These are phyloP conservation scores for Solea solea DNA, from an alignment of 2,113 vertebrate genomes.

Conservation along the genomic window DNA sequence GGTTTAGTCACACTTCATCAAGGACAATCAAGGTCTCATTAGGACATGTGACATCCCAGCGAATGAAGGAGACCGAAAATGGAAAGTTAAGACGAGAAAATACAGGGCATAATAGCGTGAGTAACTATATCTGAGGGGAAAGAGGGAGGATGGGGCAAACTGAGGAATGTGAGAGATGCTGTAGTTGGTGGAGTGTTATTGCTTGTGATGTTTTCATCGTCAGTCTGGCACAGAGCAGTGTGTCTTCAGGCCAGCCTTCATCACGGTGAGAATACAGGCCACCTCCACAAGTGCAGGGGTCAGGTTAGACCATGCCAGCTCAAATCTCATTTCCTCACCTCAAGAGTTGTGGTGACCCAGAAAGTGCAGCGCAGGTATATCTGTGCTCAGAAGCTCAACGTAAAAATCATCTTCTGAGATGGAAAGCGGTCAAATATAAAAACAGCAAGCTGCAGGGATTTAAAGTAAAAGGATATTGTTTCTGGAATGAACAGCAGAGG, in stretches of 20 bases:
- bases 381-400: constrained; percentile 21
- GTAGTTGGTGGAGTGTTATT: constrained; percentile 37
- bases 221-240: constrained; percentile 27
- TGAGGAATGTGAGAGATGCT: constrained; percentile 6
- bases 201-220: constrained; percentile 49
- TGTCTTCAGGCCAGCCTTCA: constrained; percentile 34
- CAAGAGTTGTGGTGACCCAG: constrained; percentile 6
- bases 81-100: no score
- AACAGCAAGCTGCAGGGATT: not conserved
- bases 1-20: no score
- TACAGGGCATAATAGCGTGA: no score
- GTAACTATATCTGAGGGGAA: not conserved
- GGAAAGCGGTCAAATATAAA: not conserved
- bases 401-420: not conserved
- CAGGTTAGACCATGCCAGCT: constrained; percentile 46
- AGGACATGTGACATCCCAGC: no score
- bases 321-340: constrained; percentile 52
- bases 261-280: constrained; percentile 42
- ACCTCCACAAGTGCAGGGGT: constrained; percentile 50
- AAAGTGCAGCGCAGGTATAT: constrained; percentile 23
- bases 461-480: not conserved
- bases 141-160: not conserved
- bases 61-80: no score
- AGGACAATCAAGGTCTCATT: no score
- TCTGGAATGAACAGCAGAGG: not conserved